Percentiles rank a stretch among this genome's conserved stretches.
phyloP scores from a whole-genome alignment of 2,113 vertebrate genomes.

The Indicator indicator region DNA sequence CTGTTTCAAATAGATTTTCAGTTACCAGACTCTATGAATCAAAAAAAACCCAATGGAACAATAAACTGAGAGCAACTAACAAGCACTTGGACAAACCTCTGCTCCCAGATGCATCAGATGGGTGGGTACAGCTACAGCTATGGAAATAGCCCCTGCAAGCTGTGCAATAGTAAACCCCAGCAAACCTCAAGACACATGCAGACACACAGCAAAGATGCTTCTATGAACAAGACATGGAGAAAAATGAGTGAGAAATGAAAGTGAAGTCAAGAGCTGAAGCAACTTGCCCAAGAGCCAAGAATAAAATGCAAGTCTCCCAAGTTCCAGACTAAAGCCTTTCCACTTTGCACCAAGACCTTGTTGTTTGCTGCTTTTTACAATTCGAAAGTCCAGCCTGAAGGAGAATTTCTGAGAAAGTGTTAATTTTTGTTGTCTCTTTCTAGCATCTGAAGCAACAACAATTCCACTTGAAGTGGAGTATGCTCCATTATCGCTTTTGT shows the following conservation, averaged over 20 bases:
- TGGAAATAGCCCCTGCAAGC: background rate
- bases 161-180: background rate
- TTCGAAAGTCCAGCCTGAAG: background rate
- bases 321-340: background rate
- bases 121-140: background rate
- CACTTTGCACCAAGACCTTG: background rate
- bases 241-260: background rate
- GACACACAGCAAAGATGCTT: background rate
- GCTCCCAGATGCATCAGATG: background rate
- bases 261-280: background rate
- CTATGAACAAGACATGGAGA: background rate
- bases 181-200: background rate
- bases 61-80: background rate
- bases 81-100: background rate
- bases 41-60: background rate
- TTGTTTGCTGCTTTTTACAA: background rate
- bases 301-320: background rate
- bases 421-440: background rate
- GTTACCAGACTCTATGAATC: background rate
- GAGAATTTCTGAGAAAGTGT: background rate
- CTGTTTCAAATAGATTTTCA: background rate
- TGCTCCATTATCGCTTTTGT: background rate
- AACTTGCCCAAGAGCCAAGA: background rate
- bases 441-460: background rate
- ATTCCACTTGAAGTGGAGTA: background rate